Percentiles rank a stretch among this genome's conserved stretches.
These are phyloP conservation scores for Yasuhikotakia modesta DNA, from an alignment of 2,797 vertebrate genomes.

Conservation along the genomic window DNA sequence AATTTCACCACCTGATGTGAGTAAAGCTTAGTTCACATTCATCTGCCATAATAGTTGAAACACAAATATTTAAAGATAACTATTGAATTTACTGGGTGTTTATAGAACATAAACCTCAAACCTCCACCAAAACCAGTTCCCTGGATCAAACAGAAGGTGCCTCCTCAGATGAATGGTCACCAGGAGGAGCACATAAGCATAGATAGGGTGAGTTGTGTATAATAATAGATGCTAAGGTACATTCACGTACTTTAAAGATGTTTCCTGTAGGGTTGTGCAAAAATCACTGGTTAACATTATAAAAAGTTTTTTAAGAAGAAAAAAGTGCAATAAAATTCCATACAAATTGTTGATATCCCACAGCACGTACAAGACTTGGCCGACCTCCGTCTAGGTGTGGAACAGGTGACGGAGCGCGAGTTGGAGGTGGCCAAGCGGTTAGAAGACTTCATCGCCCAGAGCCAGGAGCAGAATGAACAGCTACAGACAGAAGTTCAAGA, in stretches of 20 bases:
- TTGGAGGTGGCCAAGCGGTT: constrained; percentile 79
- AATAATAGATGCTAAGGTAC: too few relatives aligned
- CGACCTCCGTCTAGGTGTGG: constrained; percentile 79
- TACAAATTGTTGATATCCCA: background rate
- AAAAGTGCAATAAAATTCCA: background rate
- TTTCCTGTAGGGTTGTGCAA: too few relatives aligned
- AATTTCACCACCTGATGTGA: constrained; percentile 67
- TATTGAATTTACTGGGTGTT: background rate
- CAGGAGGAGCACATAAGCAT: constrained; percentile 68
- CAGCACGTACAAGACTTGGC: constrained; percentile 79
- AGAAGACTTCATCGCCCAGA: constrained; percentile 77
- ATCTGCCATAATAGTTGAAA: background rate
- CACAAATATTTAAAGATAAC: background rate
- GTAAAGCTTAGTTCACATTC: constrained; percentile 32
- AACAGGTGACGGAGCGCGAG: constrained; percentile 80
- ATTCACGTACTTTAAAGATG: too few relatives aligned
- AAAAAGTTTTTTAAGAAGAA: too few relatives aligned
- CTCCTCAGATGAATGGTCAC: constrained; percentile 59
- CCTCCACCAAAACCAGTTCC: constrained; percentile 70
- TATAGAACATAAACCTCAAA: constrained; percentile 64
- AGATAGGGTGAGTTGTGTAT: constrained; percentile 76
- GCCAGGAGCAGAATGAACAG: constrained; percentile 77
- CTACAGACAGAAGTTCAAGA: constrained; percentile 72
- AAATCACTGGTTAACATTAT: background rate
- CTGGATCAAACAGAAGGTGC: constrained; percentile 75